phyloP scores from a whole-genome alignment of 2,888 invertebrate genomes.

The Tanypteryx hageni region DNA sequence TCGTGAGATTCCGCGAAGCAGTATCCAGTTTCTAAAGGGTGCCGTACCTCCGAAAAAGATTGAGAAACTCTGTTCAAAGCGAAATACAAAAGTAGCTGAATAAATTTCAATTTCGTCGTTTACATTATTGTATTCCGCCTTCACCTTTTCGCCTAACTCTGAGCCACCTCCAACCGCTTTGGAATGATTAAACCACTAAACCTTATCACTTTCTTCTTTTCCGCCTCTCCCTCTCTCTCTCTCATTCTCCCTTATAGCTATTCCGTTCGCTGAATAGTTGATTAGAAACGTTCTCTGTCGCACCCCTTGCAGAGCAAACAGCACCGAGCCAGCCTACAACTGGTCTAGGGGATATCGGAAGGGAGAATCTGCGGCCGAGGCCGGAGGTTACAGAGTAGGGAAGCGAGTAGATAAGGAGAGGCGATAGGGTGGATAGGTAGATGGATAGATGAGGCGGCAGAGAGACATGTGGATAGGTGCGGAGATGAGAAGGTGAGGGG shows the following conservation, averaged over 20 bases:
- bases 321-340: neutral
- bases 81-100: too few relatives aligned
- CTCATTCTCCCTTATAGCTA: neutral
- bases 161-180: neutral
- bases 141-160: neutral
- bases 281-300: neutral
- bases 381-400: neutral
- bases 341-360: neutral
- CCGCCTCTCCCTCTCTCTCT: neutral
- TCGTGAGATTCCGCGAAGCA: too few relatives aligned
- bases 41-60: too few relatives aligned
- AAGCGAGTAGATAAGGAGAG: neutral
- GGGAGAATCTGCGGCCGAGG: neutral
- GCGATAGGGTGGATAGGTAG: neutral
- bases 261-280: conserved; percentile 32
- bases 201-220: too few relatives aligned
- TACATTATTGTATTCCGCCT: neutral
- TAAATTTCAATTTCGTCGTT: too few relatives aligned
- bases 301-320: neutral
- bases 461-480: neutral
- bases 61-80: too few relatives aligned
- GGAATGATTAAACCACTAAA: neutral
- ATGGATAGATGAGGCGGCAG: neutral
- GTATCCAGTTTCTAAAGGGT: too few relatives aligned
- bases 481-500: neutral